Base-by-base conservation (phyloP, 2,797 vertebrate species). In the Poeciliopsis paucimaculata region DNA sequence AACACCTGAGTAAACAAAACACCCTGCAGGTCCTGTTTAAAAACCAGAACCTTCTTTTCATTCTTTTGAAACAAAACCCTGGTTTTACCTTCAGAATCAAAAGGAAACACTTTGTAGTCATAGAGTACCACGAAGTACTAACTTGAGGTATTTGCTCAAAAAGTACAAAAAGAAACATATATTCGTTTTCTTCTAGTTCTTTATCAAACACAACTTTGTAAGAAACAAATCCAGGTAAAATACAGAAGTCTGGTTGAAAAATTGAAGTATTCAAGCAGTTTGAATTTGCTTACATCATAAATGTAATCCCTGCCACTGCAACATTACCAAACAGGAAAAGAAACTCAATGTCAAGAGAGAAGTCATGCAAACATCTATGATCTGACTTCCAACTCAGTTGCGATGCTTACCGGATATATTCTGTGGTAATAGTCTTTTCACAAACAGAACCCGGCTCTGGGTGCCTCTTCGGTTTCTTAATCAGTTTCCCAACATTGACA, bases 261-360 rank as follows among this genome's bases (percentile, higher is more conserved):
- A 34, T 8, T 64, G 11, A 34, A 10, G 34, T 5, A 36, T 10
- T 36, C 60, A 36, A 20, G 60, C 16, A 64, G 60, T 9, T 7
- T n/a, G 28, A 31, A 72, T 7, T 6, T 45, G 15, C 46, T 72
- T 72, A 47, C 26, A 28, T 18, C 5, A 6, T 10, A n/a, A 51
- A 39, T 4, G 23, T 36, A 13, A 4, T 6, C 6, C 43, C 55
- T 72, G 12, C 74, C 5, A 4, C 7, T 99, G 98, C 88, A 82
- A 94, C 87, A 88, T 88, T 80, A 96, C 96, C 4, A 84, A 86
- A 79, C 93, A 41, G 60, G 36, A 18, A n/a, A n/a, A 45, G 4
- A 68, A 26, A 18, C 15, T 15, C 1, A 2, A 23, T 70, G 11
- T 43, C 7, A n/a, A 45, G 13, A 70, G 23, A 70, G 43, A 43